Percentiles rank a stretch among this genome's conserved stretches.
These are phyloP conservation scores for Tridacna gigas DNA, from an alignment of 2,888 invertebrate species.

Conservation along the genomic window DNA sequence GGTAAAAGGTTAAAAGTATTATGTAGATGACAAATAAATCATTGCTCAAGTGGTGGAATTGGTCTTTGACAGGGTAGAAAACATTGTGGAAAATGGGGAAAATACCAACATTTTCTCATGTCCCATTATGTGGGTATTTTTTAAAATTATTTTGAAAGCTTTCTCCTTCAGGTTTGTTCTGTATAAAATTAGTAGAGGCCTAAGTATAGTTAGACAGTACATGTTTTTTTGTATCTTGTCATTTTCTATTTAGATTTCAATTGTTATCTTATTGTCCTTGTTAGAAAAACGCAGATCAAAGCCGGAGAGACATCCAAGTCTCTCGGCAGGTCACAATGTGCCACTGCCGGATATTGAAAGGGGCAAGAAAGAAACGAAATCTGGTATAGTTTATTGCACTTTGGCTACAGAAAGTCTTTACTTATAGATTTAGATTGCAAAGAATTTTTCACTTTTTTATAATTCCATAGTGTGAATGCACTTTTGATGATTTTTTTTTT, in stretches of 20 bases:
- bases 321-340: constrained; percentile 28
- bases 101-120: no score
- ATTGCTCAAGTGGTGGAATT: no score
- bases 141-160: no score
- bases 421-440: neutral
- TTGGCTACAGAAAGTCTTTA: constrained; percentile 8
- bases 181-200: neutral
- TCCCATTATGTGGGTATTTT: neutral
- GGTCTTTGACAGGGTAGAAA: no score
- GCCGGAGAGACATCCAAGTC: constrained; percentile 20
- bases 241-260: neutral
- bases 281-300: constrained; percentile 6
- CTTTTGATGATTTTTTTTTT: no score
- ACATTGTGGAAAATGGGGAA: neutral
- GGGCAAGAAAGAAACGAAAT: constrained; percentile 8
- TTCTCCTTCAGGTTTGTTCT: no score
- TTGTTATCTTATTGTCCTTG: neutral
- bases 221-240: neutral
- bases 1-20: neutral
- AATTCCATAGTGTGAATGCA: no score
- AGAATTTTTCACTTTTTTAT: neutral
- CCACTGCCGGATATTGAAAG: constrained; percentile 12
- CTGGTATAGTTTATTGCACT: constrained; percentile 5
- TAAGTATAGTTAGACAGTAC: neutral
- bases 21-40: no score